These are phyloP conservation scores for Drosophila falleni DNA, from an alignment of 2,888 invertebrate species.

Conservation along the genomic window DNA sequence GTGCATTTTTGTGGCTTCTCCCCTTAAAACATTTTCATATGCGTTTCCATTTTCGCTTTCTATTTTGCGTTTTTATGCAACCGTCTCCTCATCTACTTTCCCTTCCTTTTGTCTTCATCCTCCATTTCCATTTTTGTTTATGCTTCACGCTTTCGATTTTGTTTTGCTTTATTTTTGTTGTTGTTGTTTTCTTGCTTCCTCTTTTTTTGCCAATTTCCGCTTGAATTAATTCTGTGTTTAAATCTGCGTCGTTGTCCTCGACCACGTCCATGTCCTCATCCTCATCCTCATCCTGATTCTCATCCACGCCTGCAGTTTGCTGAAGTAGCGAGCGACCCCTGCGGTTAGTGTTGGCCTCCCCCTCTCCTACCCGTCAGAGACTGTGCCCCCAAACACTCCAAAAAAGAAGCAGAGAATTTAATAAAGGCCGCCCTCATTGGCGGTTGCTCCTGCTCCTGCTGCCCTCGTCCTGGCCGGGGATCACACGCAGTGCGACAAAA, in stretches of 20 bases:
- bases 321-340: constrained; percentile 73
- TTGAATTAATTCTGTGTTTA: constrained; percentile 82
- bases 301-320: constrained; percentile 54
- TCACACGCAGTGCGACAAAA: constrained; percentile 73
- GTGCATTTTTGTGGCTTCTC: constrained; percentile 74
- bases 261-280: constrained; percentile 13
- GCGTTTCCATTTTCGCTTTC: constrained; percentile 73
- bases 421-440: constrained; percentile 55
- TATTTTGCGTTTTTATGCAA: constrained; percentile 47
- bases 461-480: constrained; percentile 46
- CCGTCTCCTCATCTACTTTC: not conserved
- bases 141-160: constrained; percentile 80
- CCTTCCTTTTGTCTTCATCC: not conserved
- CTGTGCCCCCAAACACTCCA: not conserved
- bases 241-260: constrained; percentile 64
- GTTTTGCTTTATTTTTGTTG: constrained; percentile 47
- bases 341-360: constrained; percentile 56
- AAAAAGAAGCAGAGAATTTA: constrained; percentile 56
- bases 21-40: constrained; percentile 47
- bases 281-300: constrained; percentile 8
- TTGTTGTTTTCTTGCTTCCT: constrained; percentile 27
- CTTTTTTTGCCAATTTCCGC: constrained; percentile 79
- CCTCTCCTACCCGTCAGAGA: not conserved
- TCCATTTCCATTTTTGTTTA: constrained; percentile 61
- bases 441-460: constrained; percentile 10